A percentile compares a stretch with the other conserved stretches of the same genome.
These are phyloP conservation scores for Murina feae DNA, from an alignment of 2,113 vertebrate genomes.

Conservation along the genomic window DNA sequence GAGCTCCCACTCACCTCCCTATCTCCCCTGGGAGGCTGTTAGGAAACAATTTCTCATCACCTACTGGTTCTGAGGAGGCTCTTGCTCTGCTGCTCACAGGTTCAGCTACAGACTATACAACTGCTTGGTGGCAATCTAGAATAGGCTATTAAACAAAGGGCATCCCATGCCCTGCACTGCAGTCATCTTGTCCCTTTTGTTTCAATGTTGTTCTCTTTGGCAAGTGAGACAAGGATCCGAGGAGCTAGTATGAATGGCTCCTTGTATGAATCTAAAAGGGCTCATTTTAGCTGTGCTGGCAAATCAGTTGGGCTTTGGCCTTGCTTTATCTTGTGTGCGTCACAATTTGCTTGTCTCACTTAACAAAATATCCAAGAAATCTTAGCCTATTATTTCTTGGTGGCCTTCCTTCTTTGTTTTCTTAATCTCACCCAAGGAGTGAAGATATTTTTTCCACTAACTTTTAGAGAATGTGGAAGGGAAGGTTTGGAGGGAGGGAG, in stretches of 20 bases:
- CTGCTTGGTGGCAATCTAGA: background rate
- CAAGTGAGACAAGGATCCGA: background rate
- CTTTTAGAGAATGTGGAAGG: too few species aligned
- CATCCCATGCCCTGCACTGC: background rate
- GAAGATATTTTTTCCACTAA: too few species aligned
- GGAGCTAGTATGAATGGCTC: background rate
- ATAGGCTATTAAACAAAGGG: rapidly evolving
- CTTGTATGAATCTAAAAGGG: background rate
- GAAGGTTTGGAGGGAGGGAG: too few species aligned
- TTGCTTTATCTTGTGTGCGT: background rate
- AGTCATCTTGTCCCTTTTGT: background rate
- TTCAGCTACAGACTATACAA: background rate
- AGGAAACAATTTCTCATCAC: background rate
- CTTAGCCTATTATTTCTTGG: background rate
- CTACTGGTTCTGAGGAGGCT: background rate
- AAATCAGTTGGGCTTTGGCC: background rate
- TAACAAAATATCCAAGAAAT: background rate
- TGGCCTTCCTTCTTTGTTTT: background rate
- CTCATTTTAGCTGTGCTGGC: background rate
- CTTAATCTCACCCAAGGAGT: too few species aligned
- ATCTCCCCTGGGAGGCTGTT: background rate
- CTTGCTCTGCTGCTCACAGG: background rate
- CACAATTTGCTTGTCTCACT: background rate
- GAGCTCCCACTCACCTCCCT: background rate
- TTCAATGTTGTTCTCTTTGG: background rate